These are phyloP conservation scores for Bradynema listronoti DNA, from an alignment of 1,140 invertebrate species.

Conservation along the genomic window DNA sequence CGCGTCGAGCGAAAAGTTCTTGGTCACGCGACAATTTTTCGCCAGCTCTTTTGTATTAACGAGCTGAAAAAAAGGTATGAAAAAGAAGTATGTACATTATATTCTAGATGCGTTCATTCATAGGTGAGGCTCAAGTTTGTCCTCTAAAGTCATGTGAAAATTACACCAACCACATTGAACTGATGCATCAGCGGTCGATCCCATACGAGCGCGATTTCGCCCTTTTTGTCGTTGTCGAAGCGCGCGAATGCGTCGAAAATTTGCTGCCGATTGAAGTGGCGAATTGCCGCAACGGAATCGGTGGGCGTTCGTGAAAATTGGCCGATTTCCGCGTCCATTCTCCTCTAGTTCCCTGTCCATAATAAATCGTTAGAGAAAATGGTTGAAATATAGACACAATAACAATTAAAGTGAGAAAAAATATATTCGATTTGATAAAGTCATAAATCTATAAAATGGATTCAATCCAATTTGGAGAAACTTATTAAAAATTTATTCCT, in stretches of 20 bases:
- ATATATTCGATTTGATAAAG: background rate
- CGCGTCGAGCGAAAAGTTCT: constrained; percentile 21
- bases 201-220: constrained; percentile 25
- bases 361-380: background rate
- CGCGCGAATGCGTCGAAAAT: constrained; percentile 29
- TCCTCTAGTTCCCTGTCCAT: background rate
- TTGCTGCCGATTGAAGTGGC: constrained; percentile 25
- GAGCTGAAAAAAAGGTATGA: constrained; percentile 7
- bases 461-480: no score
- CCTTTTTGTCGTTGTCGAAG: constrained; percentile 6
- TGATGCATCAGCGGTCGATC: constrained; percentile 24
- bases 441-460: background rate
- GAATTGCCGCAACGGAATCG: background rate
- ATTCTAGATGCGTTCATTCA: background rate
- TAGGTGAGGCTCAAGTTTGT: background rate
- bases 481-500: no score
- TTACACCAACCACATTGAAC: constrained; percentile 19
- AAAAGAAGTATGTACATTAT: background rate
- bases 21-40: constrained; percentile 14
- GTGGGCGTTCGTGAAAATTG: no score
- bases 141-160: constrained; percentile 2
- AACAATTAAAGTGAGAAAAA: background rate
- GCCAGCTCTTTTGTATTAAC: constrained; percentile 8
- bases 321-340: no score
- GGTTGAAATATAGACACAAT: background rate